These are phyloP conservation scores for Xestoiulus laeticollis DNA, from an alignment of 2,888 invertebrate species.

Conservation along the genomic window DNA sequence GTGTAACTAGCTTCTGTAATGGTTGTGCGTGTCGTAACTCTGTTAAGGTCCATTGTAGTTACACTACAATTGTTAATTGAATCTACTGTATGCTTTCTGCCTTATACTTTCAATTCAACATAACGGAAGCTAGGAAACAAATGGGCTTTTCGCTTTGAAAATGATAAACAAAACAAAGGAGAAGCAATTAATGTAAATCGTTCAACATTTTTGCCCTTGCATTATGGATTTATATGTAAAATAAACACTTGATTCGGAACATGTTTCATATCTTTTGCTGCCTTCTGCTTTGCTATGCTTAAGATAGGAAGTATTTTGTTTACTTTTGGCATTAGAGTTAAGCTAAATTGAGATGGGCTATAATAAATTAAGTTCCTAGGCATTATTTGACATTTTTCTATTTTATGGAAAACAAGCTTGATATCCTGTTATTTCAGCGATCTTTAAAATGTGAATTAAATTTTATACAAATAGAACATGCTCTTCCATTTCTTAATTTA, in stretches of 20 bases:
- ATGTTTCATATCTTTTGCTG: neutral
- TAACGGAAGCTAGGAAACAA: neutral
- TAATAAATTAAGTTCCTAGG: neutral
- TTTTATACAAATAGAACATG: no score
- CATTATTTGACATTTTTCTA: neutral
- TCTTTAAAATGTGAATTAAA: neutral
- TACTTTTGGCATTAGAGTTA: constrained; percentile 13
- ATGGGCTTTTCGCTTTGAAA: neutral
- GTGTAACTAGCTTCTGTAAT: no score
- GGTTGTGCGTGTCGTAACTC: no score
- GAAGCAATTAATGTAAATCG: neutral
- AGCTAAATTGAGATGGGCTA: neutral
- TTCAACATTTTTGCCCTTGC: neutral
- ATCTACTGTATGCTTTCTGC: no score
- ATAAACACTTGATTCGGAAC: neutral
- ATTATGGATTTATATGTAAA: neutral
- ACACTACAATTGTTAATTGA: neutral
- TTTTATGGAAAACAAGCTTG: neutral
- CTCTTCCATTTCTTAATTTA: no score
- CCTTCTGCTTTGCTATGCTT: neutral
- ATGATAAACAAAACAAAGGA: neutral
- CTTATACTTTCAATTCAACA: no score
- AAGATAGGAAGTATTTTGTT: neutral
- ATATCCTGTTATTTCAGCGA: constrained; percentile 2
- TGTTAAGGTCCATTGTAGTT: no score